A percentile compares a stretch with the other conserved stretches of the same genome.
These are phyloP conservation scores for Macrocentrus cingulum DNA, from an alignment of 1,140 invertebrate genomes.

Conservation along the genomic window DNA sequence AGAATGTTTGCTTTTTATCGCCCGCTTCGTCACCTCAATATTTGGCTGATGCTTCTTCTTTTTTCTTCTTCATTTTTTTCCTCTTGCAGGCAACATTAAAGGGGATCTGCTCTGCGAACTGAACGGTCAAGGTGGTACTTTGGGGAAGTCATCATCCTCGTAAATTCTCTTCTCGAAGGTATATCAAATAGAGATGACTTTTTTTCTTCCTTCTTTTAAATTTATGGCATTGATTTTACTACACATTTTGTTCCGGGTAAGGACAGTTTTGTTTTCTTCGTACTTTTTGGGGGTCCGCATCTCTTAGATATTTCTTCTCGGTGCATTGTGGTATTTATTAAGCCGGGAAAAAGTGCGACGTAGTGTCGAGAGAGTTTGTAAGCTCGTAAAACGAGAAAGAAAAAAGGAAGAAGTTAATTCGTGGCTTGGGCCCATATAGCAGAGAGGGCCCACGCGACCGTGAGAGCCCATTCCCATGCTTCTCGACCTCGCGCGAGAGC, in stretches of 20 bases:
- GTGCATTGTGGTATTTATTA: background rate
- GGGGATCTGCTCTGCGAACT: too few species aligned
- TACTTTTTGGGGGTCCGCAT: background rate
- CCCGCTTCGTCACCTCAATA: background rate
- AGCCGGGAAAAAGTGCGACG: background rate
- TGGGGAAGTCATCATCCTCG: too few species aligned
- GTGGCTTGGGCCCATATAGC: conserved; percentile 28
- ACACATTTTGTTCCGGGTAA: background rate
- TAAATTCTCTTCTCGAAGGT: too few species aligned
- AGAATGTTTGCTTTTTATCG: background rate
- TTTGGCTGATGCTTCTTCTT: too few species aligned
- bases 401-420: conserved; percentile 44
- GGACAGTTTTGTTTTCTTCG: background rate
- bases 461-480: conserved; percentile 40
- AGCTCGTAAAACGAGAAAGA: conserved; percentile 25
- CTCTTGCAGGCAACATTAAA: too few species aligned
- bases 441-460: conserved; percentile 7
- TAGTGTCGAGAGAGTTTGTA: background rate
- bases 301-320: background rate
- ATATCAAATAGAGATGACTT: background rate
- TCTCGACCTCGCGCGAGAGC: conserved; percentile 34
- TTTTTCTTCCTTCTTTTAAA: background rate
- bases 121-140: too few species aligned
- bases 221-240: background rate
- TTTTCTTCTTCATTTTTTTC: too few species aligned